phyloP scores from a whole-genome alignment of 2,888 invertebrate genomes.

The Ochlodes sylvanus region DNA sequence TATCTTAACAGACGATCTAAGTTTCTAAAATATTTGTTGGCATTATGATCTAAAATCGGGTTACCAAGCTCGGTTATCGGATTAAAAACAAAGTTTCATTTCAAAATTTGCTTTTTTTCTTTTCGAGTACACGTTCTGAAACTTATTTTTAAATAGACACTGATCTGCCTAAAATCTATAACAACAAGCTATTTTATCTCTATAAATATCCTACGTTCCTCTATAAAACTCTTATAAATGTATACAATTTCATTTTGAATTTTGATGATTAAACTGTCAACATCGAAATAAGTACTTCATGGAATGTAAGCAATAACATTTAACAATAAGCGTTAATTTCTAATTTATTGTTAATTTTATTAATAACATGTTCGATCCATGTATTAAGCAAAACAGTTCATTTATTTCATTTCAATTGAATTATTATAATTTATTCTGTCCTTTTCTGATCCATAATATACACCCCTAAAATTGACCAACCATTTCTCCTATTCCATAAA shows the following conservation, averaged over 20 bases:
- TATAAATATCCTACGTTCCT: conserved; percentile 49
- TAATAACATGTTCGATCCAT: conserved; percentile 1
- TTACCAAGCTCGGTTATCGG: conserved; percentile 69
- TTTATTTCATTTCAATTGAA: conserved; percentile 26
- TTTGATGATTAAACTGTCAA: conserved; percentile 55
- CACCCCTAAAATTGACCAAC: conserved; percentile 75
- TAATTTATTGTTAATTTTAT: conserved; percentile 9
- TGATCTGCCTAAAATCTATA: conserved; percentile 69
- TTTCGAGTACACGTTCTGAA: conserved; percentile 50
- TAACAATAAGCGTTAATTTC: conserved; percentile 50
- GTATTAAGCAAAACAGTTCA: not conserved
- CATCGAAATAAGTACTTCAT: conserved; percentile 60
- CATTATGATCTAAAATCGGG: conserved; percentile 67
- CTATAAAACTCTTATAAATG: conserved; percentile 79
- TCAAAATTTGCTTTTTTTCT: conserved; percentile 41
- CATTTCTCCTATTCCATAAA: conserved; percentile 46
- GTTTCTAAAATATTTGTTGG: conserved; percentile 51
- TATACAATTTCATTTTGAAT: conserved; percentile 70
- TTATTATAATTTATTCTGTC: conserved; percentile 17
- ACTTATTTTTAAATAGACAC: conserved; percentile 60
- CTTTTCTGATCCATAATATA: conserved; percentile 25
- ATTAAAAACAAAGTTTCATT: conserved; percentile 37
- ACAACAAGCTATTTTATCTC: conserved; percentile 49
- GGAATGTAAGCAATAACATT: conserved; percentile 58
- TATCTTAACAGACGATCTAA: conserved; percentile 52